Evolutionary conservation across 2,113 vertebrate species (phyloP), one percentile per base, ranked within the genome.

Genomic region (Myotis brandtii): DNA sequence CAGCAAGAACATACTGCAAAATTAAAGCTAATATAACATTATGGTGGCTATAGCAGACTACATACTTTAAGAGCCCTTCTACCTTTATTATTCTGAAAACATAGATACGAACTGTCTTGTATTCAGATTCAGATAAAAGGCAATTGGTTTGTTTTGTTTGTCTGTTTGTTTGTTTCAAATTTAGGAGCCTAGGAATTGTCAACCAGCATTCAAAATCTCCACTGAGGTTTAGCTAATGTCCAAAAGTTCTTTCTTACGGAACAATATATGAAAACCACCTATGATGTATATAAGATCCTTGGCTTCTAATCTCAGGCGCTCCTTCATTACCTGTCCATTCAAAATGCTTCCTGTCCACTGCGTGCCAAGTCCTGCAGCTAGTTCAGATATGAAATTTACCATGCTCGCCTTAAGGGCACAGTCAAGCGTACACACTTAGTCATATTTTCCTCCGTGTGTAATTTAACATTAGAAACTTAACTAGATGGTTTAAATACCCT

Each of bases 1-100:
- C 93, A 97, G 88, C 62, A 96, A 84, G 96, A 97, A 92, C 56
- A 77, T 4, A 83, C 8, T 83, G 34, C 83, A 97, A 96, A 5
- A 69, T 93, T 54, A 96, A 97, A 97, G 86, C n/a, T 64, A 54
- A 79, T 86, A 84, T 72, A 72, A 89, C 83, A 94, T 91, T 76
- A 83, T 20, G n/a, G 94, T 46, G 89, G 66, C 93, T 46, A 46
- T 11, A 84, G 52, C 11, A 10, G 30, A 95, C 34, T 83, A 81
- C 16, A 9, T 97, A 85, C 76, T 97, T 89, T 73, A 95, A 70
- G 89, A 95, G 48, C 9, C 21, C n/a, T 93, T 95, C 89, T n/a
- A 81, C 95, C 86, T 81, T 92, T 62, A 62, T 96, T 81, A 88
- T 66, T 25, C 87, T 89, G 93, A 46, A 86, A 2, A 50, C 70